Evolutionary conservation across 2,797 vertebrate genomes (phyloP).

Genomic region (Loriculus beryllinus): DNA sequence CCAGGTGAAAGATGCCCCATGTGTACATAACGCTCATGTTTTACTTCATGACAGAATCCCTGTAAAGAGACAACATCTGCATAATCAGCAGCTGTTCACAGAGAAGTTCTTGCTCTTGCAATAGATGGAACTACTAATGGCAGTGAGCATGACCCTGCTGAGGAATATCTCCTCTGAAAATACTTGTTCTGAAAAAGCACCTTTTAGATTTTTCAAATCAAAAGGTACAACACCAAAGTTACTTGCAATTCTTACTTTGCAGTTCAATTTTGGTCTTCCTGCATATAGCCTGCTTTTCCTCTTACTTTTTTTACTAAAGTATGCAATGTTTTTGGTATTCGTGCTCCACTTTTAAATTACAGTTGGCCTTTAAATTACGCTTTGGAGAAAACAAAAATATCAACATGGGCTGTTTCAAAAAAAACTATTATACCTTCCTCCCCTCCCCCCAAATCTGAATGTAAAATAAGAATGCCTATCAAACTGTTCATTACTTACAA

Average conservation of each 20-base stretch:
- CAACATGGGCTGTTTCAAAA: not conserved
- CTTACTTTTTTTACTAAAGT: not conserved
- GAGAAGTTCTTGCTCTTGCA: not conserved
- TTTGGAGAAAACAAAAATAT: not conserved
- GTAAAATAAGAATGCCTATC: not conserved
- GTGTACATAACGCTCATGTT: fast-evolving
- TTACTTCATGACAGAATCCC: not conserved
- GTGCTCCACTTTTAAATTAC: not conserved
- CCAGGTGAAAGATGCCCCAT: not conserved
- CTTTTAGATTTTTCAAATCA: not conserved
- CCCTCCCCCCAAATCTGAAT: not conserved
- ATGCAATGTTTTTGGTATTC: not conserved
- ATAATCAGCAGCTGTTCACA: not conserved
- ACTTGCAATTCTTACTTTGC: not conserved
- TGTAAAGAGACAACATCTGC: not conserved
- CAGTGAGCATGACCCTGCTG: not conserved
- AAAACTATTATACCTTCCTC: too few relatives aligned
- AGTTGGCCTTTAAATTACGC: not conserved
- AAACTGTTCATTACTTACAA: not conserved
- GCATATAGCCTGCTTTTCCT: not conserved
- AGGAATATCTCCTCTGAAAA: not conserved
- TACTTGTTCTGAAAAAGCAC: not conserved
- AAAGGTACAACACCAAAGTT: not conserved
- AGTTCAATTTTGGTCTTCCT: not conserved
- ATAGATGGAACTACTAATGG: not conserved